phyloP scores from a whole-genome alignment of 92 coral and sea anemone species.

The Muricea muricata region DNA sequence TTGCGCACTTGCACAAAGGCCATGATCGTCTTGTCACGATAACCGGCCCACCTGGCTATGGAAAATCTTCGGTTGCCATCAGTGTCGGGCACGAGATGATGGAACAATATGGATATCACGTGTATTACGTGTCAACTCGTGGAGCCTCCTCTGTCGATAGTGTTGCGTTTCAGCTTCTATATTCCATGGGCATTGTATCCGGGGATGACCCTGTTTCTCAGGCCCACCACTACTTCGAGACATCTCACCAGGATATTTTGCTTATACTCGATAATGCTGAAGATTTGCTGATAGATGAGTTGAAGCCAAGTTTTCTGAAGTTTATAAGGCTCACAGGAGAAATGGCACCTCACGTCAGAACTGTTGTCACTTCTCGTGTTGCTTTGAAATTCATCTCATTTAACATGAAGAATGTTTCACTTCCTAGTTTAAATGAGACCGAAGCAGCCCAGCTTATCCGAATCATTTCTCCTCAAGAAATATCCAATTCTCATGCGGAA shows the following conservation, averaged over 20 bases:
- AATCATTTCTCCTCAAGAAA: conserved; percentile 62
- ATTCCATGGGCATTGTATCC: conserved; percentile 83
- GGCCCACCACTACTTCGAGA: conserved; percentile 74
- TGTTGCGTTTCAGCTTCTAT: conserved; percentile 86
- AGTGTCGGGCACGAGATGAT: conserved; percentile 89
- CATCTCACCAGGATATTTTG: conserved; percentile 66
- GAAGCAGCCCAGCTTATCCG: conserved; percentile 57
- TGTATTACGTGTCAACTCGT: conserved; percentile 80
- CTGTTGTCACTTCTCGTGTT: conserved; percentile 81
- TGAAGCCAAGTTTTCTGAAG: conserved; percentile 73
- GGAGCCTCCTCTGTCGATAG: conserved; percentile 79
- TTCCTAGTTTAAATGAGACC: conserved; percentile 66
- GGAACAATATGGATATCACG: conserved; percentile 55
- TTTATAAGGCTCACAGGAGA: conserved; percentile 81
- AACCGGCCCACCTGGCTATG: conserved; percentile 96
- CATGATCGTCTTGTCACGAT: conserved; percentile 75
- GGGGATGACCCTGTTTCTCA: conserved; percentile 80
- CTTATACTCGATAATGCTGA: conserved; percentile 94
- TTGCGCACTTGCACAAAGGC: conserved; percentile 68
- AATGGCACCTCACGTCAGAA: conserved; percentile 72
- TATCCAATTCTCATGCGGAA: conserved; percentile 74
- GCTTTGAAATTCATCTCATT: conserved; percentile 70
- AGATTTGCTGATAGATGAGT: conserved; percentile 76
- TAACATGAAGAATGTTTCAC: conserved; percentile 46
- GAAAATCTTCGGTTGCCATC: conserved; percentile 91